phyloP scores from a whole-genome alignment of 2,888 invertebrate species.

The Ormyrus pomaceus region DNA sequence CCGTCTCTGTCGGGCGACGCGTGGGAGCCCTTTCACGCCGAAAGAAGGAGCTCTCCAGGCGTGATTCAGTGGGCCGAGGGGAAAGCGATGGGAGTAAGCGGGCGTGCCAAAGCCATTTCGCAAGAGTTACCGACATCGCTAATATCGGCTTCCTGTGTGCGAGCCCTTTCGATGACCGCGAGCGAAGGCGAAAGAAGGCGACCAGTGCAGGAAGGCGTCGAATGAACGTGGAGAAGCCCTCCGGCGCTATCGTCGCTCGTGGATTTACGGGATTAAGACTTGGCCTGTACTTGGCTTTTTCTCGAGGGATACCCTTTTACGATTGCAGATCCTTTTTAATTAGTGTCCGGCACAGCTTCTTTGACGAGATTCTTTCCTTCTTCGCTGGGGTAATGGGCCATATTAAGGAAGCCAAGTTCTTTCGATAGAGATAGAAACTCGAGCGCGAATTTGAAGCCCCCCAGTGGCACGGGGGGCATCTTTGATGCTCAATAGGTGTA shows the following conservation, averaged over 20 bases:
- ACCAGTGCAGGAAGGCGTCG: slow-evolving; percentile 33
- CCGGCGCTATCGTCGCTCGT: slow-evolving; percentile 12
- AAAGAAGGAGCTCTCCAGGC: slow-evolving; percentile 7
- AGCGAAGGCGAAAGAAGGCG: neutral
- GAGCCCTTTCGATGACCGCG: too few relatives aligned
- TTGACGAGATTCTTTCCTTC: neutral
- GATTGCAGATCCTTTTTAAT: slow-evolving; percentile 33
- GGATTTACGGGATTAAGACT: slow-evolving; percentile 50
- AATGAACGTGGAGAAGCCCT: slow-evolving; percentile 1
- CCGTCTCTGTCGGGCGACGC: too few relatives aligned
- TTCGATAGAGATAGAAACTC: too few relatives aligned
- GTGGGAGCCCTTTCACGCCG: too few relatives aligned
- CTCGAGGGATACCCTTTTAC: slow-evolving; percentile 16
- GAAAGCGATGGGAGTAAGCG: neutral
- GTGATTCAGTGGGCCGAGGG: slow-evolving; percentile 14
- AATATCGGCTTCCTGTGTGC: slow-evolving; percentile 61
- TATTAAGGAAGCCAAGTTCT: neutral
- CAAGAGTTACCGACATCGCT: slow-evolving; percentile 65
- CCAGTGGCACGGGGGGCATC: too few relatives aligned
- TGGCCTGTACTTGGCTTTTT: slow-evolving; percentile 33
- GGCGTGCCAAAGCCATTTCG: slow-evolving; percentile 26
- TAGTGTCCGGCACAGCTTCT: neutral
- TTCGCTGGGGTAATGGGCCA: neutral
- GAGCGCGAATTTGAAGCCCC: too few relatives aligned
- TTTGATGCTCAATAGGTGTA: too few relatives aligned